Base-by-base conservation (phyloP, 1,140 invertebrate species). In the Anadara kagoshimensis region DNA sequence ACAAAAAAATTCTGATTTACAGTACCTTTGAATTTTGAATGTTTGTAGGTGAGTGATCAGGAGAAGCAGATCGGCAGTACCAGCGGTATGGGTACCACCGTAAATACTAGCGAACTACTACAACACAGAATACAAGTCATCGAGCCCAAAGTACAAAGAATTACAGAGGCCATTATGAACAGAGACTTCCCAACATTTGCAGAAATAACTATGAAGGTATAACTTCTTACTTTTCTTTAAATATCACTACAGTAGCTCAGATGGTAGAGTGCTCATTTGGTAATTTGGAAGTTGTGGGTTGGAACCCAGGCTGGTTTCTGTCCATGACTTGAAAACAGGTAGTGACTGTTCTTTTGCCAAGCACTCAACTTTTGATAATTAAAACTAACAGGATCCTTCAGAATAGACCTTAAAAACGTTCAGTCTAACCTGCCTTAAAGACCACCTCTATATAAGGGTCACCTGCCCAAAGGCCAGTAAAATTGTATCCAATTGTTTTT, bases 11-110 rank as follows among this genome's bases (percentile, higher is more conserved):
- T n/a, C n/a, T n/a, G n/a, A n/a, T n/a, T n/a, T n/a, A n/a, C n/a
- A 36, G 7, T 36, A 36, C 29, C 7, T 36, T 3, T 36, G 29
- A 36, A 36, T 36, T 36, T 36, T 36, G 29, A 36, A 36, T 36
- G 29, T 36, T 36, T 66, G 44, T 69, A 94, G 93, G 92, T 96
- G 7, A 96, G 93, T 86, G 96, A 97, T 83, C 86, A 90, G 11
- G 92, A 93, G 70, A 99, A 99, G 89, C 95, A 95, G 86, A 93
- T 93, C 22, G 93, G 94, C 24, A 99, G 97, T 75, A 96, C 96
- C 5, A 89, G 90, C 53, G 98, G 96, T n/a, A 99, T 99, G 98
- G 93, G 94, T 86, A 90, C 91, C 63, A 93, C 92, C 62, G 93
- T 95, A 1, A 83, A 93, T 69, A 99, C 98, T 0, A 98, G 96